A percentile compares a stretch with the other conserved stretches of the same genome.
phyloP scores from a whole-genome alignment of 2,113 vertebrate genomes.

The Eulacestoma nigropectus region DNA sequence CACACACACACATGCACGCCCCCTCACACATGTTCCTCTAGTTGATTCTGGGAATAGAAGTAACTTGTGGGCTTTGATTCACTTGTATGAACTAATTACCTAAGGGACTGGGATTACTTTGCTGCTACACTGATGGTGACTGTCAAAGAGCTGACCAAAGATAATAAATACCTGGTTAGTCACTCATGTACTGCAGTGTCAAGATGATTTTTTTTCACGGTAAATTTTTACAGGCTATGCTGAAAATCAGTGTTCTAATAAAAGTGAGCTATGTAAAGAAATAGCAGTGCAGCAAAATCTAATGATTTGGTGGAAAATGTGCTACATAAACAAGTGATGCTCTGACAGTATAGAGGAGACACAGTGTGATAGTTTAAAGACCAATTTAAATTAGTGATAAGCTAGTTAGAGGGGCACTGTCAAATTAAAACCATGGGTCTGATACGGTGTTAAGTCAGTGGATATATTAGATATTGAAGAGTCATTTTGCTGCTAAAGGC shows the following conservation, averaged over 20 bases:
- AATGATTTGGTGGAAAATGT: not conserved
- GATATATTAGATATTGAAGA: not conserved
- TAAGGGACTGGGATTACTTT: not conserved
- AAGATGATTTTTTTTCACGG: not conserved
- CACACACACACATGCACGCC: rapidly evolving
- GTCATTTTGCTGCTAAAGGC: not conserved
- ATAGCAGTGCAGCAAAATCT: not conserved
- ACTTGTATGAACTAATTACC: not conserved
- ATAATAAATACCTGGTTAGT: not conserved
- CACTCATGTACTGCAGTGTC: not conserved
- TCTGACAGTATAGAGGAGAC: not conserved
- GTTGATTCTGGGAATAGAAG: not conserved
- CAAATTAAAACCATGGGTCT: not conserved
- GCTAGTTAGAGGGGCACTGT: not conserved
- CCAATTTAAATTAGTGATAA: not conserved
- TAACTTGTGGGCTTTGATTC: not conserved
- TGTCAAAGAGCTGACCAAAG: not conserved
- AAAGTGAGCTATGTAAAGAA: not conserved
- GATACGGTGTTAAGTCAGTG: not conserved
- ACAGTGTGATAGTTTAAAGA: not conserved
- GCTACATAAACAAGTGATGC: not conserved
- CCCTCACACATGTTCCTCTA: not conserved
- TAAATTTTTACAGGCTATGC: not conserved
- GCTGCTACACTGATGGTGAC: not conserved
- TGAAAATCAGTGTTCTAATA: not conserved